Evolutionary conservation across 2,797 vertebrate genomes (phyloP), one percentile per base, ranked within the genome.

Genomic region (Ceryle rudis): DNA sequence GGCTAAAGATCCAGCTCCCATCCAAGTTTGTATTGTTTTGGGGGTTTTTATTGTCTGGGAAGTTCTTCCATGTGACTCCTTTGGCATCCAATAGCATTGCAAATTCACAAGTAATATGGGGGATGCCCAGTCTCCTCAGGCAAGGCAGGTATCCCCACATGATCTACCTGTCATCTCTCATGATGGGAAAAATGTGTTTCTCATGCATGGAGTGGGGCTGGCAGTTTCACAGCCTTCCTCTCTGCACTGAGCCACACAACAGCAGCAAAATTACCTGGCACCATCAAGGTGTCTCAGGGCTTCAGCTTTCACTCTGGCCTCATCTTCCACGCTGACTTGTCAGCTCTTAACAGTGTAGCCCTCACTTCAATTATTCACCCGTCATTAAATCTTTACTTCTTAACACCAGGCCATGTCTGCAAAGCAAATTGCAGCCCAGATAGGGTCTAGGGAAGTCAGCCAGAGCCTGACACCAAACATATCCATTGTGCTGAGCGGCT

Each of bases 191-290:
- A 84, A 6, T 5, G 29, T 0, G 1, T 52, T 70, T 70, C 37
- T 81, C 11, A 33, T 29, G 33, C 15, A n/a, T 1, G 6, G 22
- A 58, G 46, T 31, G 61, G 35, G 21, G 10, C 4, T 90, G 35
- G 37, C 20, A 77, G n/a, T 69, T 44, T 64, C 28, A 64, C 21
- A 75, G 28, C 31, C 25, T 19, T 66, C 55, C 15, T 35, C 15
- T 83, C 67, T 54, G 33, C 31, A 17, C n/a, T 10, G 57, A 95
- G 37, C 39, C 60, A 33, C 4, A 2, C 11, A 86, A 67, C 20
- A 72, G n/a, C 74, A 81, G 70, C 66, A 66, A 70, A 84, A 79
- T 73, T 86, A 95, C 69, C 82, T 62, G 64, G 61, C 51, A 85
- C 55, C 72, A 18, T 54, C 51, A 65, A 92, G 62, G 81, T 85